phyloP scores from a whole-genome alignment of 2,797 vertebrate species.

The Artibeus lituratus region DNA sequence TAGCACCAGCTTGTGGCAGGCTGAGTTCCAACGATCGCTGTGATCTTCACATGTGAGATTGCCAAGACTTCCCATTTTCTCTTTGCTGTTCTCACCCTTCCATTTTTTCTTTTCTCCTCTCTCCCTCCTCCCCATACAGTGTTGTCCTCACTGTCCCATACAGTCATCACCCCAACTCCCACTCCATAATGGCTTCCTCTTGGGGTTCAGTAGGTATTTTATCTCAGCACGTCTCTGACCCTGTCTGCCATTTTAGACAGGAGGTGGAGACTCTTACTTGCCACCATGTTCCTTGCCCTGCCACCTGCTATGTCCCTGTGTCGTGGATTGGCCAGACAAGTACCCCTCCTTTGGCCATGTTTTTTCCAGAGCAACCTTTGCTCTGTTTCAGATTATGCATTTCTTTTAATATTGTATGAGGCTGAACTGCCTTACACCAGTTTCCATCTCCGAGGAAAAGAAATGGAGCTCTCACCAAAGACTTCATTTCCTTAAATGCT shows the following conservation, averaged over 20 bases:
- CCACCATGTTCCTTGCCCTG: accelerated
- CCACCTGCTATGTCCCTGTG: neutral
- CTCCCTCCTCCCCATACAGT: neutral
- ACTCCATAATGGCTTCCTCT: neutral
- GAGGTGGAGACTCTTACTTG: neutral
- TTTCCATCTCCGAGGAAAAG: conserved; percentile 57
- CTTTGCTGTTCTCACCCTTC: neutral
- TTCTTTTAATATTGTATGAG: conserved; percentile 78
- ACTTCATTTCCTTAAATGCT: conserved; percentile 68
- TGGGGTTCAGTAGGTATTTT: neutral
- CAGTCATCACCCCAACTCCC: neutral
- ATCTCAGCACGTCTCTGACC: neutral
- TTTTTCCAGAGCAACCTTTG: conserved; percentile 16
- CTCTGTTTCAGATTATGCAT: conserved; percentile 56
- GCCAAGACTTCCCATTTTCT: neutral
- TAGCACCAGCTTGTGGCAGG: neutral
- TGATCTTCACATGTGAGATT: neutral
- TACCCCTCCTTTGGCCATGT: conserved; percentile 5
- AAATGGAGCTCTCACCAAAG: conserved; percentile 52
- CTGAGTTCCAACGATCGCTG: neutral
- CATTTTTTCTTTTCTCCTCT: neutral
- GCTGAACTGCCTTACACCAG: conserved; percentile 44
- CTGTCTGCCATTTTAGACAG: neutral
- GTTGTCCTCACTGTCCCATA: neutral
- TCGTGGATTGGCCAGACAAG: neutral